phyloP scores from a whole-genome alignment of 2,888 invertebrate species.

The Erebia aethiops region DNA sequence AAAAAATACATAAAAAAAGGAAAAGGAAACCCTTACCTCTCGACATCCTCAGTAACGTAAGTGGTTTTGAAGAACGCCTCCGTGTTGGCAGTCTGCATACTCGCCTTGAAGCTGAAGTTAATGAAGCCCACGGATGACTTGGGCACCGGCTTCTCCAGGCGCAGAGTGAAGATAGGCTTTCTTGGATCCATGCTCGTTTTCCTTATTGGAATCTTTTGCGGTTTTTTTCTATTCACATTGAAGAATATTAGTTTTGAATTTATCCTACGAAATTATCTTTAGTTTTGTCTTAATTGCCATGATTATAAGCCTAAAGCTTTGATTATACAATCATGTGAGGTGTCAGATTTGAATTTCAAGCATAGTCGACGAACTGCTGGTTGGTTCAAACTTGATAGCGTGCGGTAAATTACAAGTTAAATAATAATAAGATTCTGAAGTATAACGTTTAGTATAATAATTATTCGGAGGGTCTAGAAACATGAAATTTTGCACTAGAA shows the following conservation, averaged over 20 bases:
- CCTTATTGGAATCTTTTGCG: constrained; percentile 57
- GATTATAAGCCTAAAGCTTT: no score
- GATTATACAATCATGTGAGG: no score
- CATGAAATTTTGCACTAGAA: no score
- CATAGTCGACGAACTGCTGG: no score
- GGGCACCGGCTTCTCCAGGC: constrained; percentile 82
- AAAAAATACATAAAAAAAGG: no score
- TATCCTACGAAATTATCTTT: not conserved
- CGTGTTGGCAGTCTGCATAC: constrained; percentile 84
- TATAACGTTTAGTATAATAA: no score
- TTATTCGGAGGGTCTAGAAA: no score
- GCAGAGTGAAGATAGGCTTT: constrained; percentile 84
- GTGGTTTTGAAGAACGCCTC: constrained; percentile 88
- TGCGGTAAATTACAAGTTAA: no score
- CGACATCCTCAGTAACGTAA: constrained; percentile 76
- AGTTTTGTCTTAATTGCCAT: not conserved
- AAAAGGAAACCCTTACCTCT: constrained; percentile 59
- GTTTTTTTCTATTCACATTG: constrained; percentile 47
- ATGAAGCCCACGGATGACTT: constrained; percentile 84
- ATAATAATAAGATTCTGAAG: no score
- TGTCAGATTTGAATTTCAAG: no score
- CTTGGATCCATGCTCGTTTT: constrained; percentile 81
- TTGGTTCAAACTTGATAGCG: no score
- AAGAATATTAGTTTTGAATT: not conserved
- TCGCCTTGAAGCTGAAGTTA: constrained; percentile 86